Conservation (phyloP, 2,888 invertebrate genomes). For the Molorchus minor region DNA sequence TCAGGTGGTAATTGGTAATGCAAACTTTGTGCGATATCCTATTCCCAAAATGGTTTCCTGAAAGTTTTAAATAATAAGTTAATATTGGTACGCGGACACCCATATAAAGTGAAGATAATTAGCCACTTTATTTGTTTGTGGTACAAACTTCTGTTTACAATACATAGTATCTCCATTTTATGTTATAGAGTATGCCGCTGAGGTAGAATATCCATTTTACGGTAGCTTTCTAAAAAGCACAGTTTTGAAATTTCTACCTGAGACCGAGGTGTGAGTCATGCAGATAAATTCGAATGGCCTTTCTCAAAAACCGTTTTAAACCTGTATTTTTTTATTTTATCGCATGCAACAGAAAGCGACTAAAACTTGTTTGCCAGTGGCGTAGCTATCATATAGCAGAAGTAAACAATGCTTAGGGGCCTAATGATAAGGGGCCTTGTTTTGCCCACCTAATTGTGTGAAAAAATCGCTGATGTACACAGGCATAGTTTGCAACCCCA, state of each 20-base stretch:
- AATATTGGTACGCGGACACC: no score
- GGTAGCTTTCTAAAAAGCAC: conserved; percentile 17
- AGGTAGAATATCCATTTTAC: conserved; percentile 8
- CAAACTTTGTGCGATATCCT: no score
- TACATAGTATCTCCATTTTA: conserved; percentile 1
- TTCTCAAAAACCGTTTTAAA: conserved; percentile 19
- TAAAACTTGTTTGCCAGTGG: conserved; percentile 10
- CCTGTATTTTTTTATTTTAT: conserved; percentile 15
- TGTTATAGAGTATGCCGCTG: not conserved
- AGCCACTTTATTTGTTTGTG: not conserved
- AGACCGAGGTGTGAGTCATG: conserved; percentile 11
- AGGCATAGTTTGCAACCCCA: no score
- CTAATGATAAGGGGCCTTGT: no score
- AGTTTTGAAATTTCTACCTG: conserved; percentile 15
- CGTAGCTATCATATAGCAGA: no score
- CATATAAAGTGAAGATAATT: no score
- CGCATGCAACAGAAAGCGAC: not conserved
- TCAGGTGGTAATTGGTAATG: no score
- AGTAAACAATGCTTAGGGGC: no score
- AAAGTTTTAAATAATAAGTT: conserved; percentile 3
- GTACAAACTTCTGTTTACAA: not conserved
- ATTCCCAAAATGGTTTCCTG: conserved; percentile 2
- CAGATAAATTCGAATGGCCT: not conserved
- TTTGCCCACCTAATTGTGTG: no score
- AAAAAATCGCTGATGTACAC: no score